Conservation (phyloP, 2,113 vertebrate genomes). For the Carassius gibelio region DNA sequence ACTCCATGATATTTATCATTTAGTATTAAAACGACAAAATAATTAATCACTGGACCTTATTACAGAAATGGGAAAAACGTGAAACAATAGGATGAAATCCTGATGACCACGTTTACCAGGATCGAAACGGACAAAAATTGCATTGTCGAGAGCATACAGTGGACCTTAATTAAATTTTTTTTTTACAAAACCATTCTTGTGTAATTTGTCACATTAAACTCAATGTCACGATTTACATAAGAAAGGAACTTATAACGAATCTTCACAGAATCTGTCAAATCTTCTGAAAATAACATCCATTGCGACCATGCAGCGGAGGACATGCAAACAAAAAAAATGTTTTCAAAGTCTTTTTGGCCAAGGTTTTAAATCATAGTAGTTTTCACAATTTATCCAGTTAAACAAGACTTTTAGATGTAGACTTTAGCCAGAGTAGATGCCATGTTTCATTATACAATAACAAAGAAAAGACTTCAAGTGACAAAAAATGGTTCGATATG, state of each 20-base stretch:
- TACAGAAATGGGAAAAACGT: conserved; percentile 23
- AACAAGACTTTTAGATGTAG: no score
- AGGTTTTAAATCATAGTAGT: not conserved
- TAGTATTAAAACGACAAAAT: conserved; percentile 58
- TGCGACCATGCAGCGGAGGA: not conserved
- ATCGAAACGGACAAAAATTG: not conserved
- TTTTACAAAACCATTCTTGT: not conserved
- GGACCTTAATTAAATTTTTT: not conserved
- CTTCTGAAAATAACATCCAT: not conserved
- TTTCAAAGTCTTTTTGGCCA: not conserved
- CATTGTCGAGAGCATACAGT: not conserved
- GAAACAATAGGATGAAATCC: not conserved
- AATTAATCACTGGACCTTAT: conserved; percentile 53
- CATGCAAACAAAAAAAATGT: not conserved
- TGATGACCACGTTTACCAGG: conserved; percentile 8
- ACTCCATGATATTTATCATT: conserved; percentile 58
- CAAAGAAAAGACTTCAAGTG: not conserved
- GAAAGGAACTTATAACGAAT: not conserved
- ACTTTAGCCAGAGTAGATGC: not conserved
- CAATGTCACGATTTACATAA: not conserved
- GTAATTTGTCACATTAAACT: not conserved
- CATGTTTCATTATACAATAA: not conserved
- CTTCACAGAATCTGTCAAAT: not conserved
- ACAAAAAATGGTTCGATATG: not conserved
- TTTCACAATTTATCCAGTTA: not conserved